Conservation (phyloP, 2,113 vertebrate species). For the Lampris megalopsis region DNA sequence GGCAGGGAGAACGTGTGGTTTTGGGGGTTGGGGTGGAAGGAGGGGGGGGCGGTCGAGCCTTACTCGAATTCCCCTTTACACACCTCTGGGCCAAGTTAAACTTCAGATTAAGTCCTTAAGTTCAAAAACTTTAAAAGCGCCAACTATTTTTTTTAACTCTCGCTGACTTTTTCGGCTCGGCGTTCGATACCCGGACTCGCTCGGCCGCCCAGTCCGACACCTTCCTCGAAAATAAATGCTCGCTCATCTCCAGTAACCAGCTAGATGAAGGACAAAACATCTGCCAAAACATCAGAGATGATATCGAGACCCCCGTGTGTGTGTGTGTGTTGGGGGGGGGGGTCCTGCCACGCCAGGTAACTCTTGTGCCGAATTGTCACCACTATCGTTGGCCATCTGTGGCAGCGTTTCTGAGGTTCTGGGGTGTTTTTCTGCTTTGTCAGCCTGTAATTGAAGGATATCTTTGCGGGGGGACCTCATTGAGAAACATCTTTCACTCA, state of each 20-base stretch:
- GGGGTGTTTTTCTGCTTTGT: conserved; percentile 5
- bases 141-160: no score
- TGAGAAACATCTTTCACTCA: background rate
- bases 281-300: conserved; percentile 33
- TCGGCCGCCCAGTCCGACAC: background rate
- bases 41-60: no score
- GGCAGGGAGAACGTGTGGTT: no score
- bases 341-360: conserved; percentile 28
- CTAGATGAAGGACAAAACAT: conserved; percentile 43
- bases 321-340: no score
- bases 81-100: no score
- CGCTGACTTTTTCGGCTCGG: no score
- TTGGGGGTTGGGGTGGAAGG: no score
- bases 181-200: no score
- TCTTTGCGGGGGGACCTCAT: no score
- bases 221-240: conserved; percentile 42
- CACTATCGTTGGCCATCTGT: background rate
- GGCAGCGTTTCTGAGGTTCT: background rate
- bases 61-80: no score
- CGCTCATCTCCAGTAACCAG: conserved; percentile 18
- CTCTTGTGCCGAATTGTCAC: background rate
- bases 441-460: conserved; percentile 1
- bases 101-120: no score
- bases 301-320: background rate
- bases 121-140: no score